Evolutionary conservation across 2,888 invertebrate genomes (phyloP).

Genomic region (Clostera curtula): DNA sequence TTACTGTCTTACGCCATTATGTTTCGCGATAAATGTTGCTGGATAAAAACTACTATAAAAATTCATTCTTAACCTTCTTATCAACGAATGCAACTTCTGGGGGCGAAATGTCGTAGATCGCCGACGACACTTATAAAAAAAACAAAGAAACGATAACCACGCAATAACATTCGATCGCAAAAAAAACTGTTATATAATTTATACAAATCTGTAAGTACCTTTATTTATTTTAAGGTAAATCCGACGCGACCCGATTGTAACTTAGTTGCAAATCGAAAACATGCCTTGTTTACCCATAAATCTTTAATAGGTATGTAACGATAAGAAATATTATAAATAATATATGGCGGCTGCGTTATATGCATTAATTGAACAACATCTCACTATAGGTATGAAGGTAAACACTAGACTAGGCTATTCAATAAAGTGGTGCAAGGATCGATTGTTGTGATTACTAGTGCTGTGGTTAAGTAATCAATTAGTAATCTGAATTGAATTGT

Average conservation of each 20-base stretch:
- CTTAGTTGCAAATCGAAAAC: slow-evolving; percentile 27
- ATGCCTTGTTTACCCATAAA: slow-evolving; percentile 25
- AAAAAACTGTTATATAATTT: background rate
- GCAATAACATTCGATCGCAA: slow-evolving; percentile 1
- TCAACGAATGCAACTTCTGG: too few relatives aligned
- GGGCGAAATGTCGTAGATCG: too few relatives aligned
- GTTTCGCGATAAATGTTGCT: too few relatives aligned
- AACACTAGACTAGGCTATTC: slow-evolving; percentile 2
- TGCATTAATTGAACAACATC: slow-evolving; percentile 9
- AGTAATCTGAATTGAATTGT: too few relatives aligned
- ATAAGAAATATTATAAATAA: slow-evolving; percentile 8
- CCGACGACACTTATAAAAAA: too few relatives aligned
- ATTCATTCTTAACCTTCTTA: too few relatives aligned
- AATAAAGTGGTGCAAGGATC: too few relatives aligned
- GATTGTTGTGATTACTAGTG: background rate
- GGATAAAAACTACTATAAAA: too few relatives aligned
- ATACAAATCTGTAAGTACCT: slow-evolving; percentile 2
- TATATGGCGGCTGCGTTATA: slow-evolving; percentile 9
- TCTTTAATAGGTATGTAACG: slow-evolving; percentile 12
- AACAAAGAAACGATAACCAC: slow-evolving; percentile 4
- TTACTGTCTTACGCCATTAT: too few relatives aligned
- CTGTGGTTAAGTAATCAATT: too few relatives aligned
- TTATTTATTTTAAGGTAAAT: slow-evolving; percentile 11
- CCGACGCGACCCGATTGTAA: slow-evolving; percentile 12
- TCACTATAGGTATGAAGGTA: slow-evolving; percentile 2